These are phyloP conservation scores for Melanotaenia duboulayi DNA, from an alignment of 2,113 vertebrate species.

Conservation along the genomic window DNA sequence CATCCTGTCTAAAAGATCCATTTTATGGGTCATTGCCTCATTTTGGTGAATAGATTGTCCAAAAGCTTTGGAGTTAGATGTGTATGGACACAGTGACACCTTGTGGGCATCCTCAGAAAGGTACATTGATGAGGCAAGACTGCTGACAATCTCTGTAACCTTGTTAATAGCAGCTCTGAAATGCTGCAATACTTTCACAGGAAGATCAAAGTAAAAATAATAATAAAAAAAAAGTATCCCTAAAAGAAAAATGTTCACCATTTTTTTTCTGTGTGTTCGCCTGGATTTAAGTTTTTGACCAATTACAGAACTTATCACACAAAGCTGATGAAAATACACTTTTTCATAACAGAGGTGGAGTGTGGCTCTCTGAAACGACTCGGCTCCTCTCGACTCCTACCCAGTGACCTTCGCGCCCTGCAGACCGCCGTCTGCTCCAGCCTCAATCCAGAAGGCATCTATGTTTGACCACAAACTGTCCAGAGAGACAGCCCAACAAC, in stretches of 20 bases:
- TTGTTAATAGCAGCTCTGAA: conserved; percentile 14
- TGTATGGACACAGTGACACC: conserved; percentile 50
- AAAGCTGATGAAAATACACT: neutral
- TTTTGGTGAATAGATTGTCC: neutral
- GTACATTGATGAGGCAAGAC: neutral
- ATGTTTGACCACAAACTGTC: conserved; percentile 85
- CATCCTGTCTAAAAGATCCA: neutral
- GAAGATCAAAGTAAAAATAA: neutral
- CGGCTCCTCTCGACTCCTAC: conserved; percentile 88
- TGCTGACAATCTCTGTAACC: conserved; percentile 6
- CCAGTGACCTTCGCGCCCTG: conserved; percentile 90
- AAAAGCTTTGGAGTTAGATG: neutral
- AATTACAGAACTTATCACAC: neutral
- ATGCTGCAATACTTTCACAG: conserved; percentile 8
- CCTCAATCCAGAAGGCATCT: conserved; percentile 96
- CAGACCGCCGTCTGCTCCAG: conserved; percentile 88
- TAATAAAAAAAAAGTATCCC: neutral
- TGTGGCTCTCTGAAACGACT: conserved; percentile 89
- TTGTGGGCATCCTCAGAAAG: conserved; percentile 43
- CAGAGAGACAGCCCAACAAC: neutral
- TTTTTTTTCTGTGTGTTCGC: neutral
- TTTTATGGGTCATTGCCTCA: conserved; percentile 9
- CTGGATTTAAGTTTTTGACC: neutral
- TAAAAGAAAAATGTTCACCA: conserved; percentile 16
- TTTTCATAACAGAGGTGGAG: conserved; percentile 80